Percentiles rank a stretch among this genome's conserved stretches.
Evolutionary conservation across 2,888 invertebrate species (phyloP).

Genomic region (Tenthredo distinguenda): DNA sequence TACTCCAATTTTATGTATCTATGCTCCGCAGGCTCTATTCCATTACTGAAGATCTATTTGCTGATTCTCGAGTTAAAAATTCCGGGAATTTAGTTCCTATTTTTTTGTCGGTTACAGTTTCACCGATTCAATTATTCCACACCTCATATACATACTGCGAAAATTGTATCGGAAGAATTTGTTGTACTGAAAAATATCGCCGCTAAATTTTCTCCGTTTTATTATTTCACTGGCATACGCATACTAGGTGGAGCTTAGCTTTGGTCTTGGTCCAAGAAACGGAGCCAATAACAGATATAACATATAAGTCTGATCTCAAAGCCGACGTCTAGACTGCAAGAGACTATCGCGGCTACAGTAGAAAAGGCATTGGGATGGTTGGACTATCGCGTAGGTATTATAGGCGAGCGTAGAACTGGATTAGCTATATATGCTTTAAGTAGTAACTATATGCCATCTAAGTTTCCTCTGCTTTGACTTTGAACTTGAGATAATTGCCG

Average conservation of each 20-base stretch:
- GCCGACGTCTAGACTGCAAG: slow-evolving; percentile 11
- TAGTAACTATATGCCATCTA: not conserved
- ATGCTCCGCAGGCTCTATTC: not conserved
- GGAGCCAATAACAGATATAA: slow-evolving; percentile 32
- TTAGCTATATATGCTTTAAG: not conserved
- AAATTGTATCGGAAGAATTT: not conserved
- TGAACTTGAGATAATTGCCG: slow-evolving; percentile 4
- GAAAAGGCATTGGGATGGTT: not conserved
- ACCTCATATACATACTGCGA: not conserved
- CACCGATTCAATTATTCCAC: not conserved
- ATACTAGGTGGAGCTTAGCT: not conserved
- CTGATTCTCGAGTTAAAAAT: not conserved
- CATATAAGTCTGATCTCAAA: slow-evolving; percentile 12
- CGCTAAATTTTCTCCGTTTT: not conserved
- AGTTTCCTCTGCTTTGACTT: not conserved
- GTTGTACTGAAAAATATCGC: not conserved
- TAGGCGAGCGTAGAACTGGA: not conserved
- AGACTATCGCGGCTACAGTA: not conserved
- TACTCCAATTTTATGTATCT: not conserved
- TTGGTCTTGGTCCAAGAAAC: slow-evolving; percentile 36
- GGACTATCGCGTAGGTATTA: not conserved
- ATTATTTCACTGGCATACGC: not conserved
- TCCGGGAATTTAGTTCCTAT: not conserved
- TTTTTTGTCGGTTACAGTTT: not conserved
- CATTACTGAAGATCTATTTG: not conserved